phyloP scores from a whole-genome alignment of 2,113 vertebrate species.

The Patagioenas fasciata region DNA sequence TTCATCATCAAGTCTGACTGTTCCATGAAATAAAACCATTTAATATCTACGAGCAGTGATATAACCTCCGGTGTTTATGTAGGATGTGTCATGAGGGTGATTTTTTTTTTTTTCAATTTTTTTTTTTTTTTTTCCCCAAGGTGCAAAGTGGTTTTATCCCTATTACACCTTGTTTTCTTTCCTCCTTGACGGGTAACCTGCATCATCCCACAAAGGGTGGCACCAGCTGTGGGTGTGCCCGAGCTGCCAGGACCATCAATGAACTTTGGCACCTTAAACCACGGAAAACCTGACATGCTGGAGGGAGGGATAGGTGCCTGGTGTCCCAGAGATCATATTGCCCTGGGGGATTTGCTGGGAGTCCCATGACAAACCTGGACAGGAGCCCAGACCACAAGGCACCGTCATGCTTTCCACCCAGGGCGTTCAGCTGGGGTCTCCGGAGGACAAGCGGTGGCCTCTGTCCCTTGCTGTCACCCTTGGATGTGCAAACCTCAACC shows the following conservation, averaged over 20 bases:
- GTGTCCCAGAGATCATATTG: conserved; percentile 22
- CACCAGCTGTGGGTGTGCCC: neutral
- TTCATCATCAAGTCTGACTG: conserved; percentile 48
- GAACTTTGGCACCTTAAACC: conserved; percentile 58
- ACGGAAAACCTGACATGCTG: neutral
- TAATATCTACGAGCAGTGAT: neutral
- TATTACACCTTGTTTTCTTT: neutral
- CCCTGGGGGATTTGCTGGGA: conserved; percentile 52
- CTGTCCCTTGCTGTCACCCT: neutral
- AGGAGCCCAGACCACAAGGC: conserved; percentile 37
- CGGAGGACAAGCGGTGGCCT: conserved; percentile 7
- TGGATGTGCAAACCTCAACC: neutral
- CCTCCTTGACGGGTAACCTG: neutral
- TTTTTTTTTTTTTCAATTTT: neutral
- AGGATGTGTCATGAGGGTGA: neutral
- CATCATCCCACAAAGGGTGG: neutral
- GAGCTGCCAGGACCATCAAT: neutral
- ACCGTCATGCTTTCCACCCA: neutral
- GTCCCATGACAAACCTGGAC: conserved; percentile 56
- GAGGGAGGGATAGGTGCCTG: conserved; percentile 32
- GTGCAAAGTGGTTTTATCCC: neutral
- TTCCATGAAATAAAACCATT: neutral
- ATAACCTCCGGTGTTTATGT: fast-evolving
- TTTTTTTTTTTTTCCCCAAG: fast-evolving
- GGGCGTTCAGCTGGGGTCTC: neutral